Conservation (phyloP, 1,140 invertebrate species). For the Scaptomyza pallida region DNA sequence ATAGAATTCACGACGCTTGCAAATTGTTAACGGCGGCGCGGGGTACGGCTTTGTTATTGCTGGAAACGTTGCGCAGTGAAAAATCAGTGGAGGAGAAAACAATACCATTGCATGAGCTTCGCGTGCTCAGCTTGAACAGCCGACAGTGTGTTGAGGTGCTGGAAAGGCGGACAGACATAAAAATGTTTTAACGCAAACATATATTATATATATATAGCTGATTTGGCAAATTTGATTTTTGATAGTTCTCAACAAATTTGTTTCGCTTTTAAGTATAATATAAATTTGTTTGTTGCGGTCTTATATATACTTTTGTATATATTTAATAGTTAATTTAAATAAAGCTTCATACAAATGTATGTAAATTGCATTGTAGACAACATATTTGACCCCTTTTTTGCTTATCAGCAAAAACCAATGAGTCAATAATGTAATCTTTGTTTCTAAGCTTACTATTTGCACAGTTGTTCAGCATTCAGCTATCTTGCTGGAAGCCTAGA, state of each 20-base stretch:
- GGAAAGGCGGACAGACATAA: constrained; percentile 86
- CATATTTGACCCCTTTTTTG: no score
- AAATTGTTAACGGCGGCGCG: constrained; percentile 90
- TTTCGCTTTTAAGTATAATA: not conserved
- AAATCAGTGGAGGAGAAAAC: constrained; percentile 70
- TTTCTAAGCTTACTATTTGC: no score
- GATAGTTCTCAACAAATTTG: not conserved
- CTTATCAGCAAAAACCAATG: no score
- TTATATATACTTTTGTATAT: no score
- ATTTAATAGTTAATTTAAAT: no score
- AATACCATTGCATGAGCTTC: constrained; percentile 87
- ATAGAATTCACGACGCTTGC: constrained; percentile 92
- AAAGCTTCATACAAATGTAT: no score
- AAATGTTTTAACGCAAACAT: constrained; percentile 66
- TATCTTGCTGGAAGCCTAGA: no score
- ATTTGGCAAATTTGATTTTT: constrained; percentile 4
- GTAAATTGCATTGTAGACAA: no score
- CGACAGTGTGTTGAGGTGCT: constrained; percentile 86
- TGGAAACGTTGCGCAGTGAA: constrained; percentile 86
- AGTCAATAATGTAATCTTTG: no score
- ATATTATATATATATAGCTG: no score
- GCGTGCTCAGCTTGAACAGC: constrained; percentile 87
- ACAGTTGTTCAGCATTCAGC: no score
- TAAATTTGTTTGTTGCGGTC: not conserved
- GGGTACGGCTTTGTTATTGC: constrained; percentile 90